Evolutionary conservation across 1,140 invertebrate genomes (phyloP), one percentile per base, ranked within the genome.

Genomic region (Trypoxylus dichotomus): DNA sequence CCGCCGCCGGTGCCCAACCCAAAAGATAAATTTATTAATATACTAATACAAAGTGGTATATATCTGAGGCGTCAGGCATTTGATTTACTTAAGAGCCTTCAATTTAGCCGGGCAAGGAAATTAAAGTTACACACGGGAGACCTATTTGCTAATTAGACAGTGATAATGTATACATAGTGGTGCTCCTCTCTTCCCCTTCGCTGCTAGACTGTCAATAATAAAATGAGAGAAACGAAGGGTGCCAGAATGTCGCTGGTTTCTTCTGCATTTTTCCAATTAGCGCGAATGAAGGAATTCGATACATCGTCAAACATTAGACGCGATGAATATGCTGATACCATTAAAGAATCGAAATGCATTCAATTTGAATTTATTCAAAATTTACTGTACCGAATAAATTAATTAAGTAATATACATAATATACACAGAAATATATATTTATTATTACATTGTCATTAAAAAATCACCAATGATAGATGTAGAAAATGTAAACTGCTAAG

Each of bases 81-180:
- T 54, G 76, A 77, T 77, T 77, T 77, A 27, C 60, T 47, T 77
- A 77, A 77, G 76, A 77, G 76, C 76, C 60, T 77, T 68, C 76
- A 77, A 68, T 77, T 77, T 77, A 60, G 32, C 54, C n/a, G 54
- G 54, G 58, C 60, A 72, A 77, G 76, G 76, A 77, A 77, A 77
- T 77, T 77, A 77, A 77, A 77, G 60, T 37, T 76, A 76, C 54
- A 76, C 74, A 76, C 27, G 13, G 74, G 60, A 54, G 42, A 76
- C 43, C 74, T 76, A 60, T 76, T 76, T 76, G 74, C 74, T 76
- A 76, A 76, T 76, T 54, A 76, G 74, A 47, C 29, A 76, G 54
- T 76, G 74, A 74, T 74, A 74, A 74, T 74, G 41, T 74, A 74
- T 43, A 68, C 60, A 68, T 68, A 68, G 27, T 29, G 60, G 27